Evolutionary conservation across 2,113 vertebrate genomes (phyloP).

Genomic region (Grus americana): DNA sequence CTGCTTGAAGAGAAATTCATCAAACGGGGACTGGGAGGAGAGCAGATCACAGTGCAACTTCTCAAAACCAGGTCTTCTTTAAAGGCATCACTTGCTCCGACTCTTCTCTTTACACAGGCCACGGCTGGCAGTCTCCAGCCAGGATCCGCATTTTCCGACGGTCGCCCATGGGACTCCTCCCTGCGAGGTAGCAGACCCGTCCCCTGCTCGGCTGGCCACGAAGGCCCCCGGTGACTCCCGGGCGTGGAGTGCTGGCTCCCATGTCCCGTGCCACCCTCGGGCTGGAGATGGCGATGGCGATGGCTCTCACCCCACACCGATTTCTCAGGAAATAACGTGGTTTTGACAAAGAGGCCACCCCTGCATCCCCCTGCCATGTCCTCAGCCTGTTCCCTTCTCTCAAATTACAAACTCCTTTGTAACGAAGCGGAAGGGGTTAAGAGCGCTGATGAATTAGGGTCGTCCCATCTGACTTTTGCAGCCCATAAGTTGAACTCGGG

Average conservation of each 20-base stretch:
- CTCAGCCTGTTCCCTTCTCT: background rate
- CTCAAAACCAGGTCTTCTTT: background rate
- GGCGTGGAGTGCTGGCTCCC: background rate
- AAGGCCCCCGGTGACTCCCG: no score
- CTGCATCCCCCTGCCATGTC: rapidly evolving
- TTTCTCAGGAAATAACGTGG: rapidly evolving
- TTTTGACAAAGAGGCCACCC: background rate
- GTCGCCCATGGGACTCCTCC: background rate
- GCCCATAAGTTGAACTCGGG: rapidly evolving
- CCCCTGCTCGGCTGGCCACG: rapidly evolving
- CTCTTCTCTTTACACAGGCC: background rate
- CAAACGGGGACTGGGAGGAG: background rate
- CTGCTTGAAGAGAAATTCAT: background rate
- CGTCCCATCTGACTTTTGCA: rapidly evolving
- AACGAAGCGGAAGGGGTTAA: background rate
- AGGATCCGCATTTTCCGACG: background rate
- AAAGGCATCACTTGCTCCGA: background rate
- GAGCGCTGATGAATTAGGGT: background rate
- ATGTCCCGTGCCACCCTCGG: rapidly evolving
- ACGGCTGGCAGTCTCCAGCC: background rate
- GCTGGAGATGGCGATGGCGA: background rate
- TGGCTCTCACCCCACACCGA: background rate
- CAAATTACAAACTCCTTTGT: background rate
- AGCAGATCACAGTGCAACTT: background rate
- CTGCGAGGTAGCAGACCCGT: background rate